phyloP scores from a whole-genome alignment of 2,888 invertebrate genomes.

The Phyto melanocephala region DNA sequence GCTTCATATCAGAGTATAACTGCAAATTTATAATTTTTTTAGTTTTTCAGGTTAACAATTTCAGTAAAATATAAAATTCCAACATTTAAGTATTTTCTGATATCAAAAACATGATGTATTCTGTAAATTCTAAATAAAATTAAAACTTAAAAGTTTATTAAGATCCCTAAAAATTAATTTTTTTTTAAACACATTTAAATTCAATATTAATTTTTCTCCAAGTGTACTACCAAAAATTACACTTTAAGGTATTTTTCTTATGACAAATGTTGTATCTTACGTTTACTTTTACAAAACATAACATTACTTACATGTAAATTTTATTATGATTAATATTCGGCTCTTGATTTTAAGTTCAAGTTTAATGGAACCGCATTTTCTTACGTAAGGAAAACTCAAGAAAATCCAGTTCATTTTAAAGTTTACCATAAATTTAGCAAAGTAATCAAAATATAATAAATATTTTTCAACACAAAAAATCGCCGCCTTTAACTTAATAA shows the following conservation, averaged over 20 bases:
- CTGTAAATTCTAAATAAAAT: too few relatives aligned
- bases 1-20: too few relatives aligned
- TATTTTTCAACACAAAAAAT: conserved; percentile 15
- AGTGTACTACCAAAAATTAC: not conserved
- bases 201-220: too few relatives aligned
- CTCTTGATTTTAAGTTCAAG: conserved; percentile 31
- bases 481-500: not conserved
- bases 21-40: too few relatives aligned
- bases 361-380: conserved; percentile 29
- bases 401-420: conserved; percentile 37
- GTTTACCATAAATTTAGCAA: not conserved
- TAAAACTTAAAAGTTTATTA: too few relatives aligned
- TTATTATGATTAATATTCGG: too few relatives aligned
- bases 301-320: conserved; percentile 6
- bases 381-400: not conserved
- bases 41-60: too few relatives aligned
- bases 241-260: conserved; percentile 25
- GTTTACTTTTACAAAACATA: not conserved
- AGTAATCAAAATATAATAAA: conserved; percentile 43
- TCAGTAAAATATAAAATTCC: too few relatives aligned
- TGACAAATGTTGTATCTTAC: not conserved
- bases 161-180: too few relatives aligned
- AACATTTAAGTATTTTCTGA: too few relatives aligned
- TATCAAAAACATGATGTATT: too few relatives aligned
- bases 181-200: too few relatives aligned